Conservation (phyloP, 2,797 vertebrate species). For the Molossus alvarezi region DNA sequence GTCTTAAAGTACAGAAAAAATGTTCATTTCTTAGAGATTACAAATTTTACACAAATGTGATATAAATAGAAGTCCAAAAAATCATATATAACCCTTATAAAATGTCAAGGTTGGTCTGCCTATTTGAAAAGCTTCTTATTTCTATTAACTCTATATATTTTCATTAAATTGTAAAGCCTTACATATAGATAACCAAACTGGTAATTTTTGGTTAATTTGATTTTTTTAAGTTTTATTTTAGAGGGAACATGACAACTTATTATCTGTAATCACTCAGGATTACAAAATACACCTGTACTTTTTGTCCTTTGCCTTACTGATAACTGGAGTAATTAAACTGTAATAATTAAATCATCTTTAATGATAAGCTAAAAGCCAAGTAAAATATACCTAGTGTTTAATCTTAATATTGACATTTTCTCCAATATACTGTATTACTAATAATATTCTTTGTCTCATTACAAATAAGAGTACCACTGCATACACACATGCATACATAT, state of each 20-base stretch:
- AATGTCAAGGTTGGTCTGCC: neutral
- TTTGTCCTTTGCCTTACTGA: neutral
- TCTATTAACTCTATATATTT: neutral
- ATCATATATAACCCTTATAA: neutral
- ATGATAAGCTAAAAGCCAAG: neutral
- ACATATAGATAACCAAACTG: neutral
- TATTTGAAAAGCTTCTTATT: constrained; percentile 40
- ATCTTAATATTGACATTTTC: neutral
- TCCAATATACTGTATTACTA: neutral
- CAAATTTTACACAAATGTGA: neutral
- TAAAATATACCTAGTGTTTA: neutral
- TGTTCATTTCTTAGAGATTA: neutral
- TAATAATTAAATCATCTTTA: constrained; percentile 38
- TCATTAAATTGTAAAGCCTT: constrained; percentile 41
- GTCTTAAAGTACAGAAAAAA: constrained; percentile 42
- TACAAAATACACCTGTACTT: constrained; percentile 34
- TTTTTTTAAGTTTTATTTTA: constrained; percentile 29
- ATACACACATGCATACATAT: neutral
- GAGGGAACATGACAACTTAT: neutral
- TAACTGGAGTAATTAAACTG: neutral
- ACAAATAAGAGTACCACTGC: neutral
- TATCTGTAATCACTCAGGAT: neutral
- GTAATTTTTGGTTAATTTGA: constrained; percentile 7
- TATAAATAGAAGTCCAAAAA: constrained; percentile 36
- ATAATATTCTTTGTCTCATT: neutral